Base-by-base conservation (phyloP, 1,140 invertebrate genomes). In the Ectropis grisescens region DNA sequence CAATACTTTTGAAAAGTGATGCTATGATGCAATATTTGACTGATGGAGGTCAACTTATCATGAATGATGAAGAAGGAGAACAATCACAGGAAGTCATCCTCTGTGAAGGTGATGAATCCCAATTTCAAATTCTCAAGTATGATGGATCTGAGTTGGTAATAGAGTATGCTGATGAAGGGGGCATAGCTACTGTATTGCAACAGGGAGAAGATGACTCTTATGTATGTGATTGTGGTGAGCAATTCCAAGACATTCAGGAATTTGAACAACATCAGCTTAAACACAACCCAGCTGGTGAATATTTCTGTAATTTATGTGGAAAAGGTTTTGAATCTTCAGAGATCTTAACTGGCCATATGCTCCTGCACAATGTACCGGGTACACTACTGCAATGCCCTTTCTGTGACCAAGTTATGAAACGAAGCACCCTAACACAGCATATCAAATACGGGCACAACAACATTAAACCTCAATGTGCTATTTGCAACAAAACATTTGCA, bases 271-370 rank as follows among this genome's bases (percentile, higher is more conserved):
- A 83, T 54, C 69, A 72, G 39, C 43, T 48, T 13, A 68, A 68
- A 23, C 80, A 82, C 37, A 83, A 82, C 41, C 66, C 64, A 10
- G 62, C 56, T 6, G 72, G 71, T 2, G 82, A 81, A 30, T 53
- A 68, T 44, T 55, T 81, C 0, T 85, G 84, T 39, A 69, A 65
- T 29, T 52, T 79, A 3, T 86, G 85, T 51, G 82, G 80, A 0
- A 85, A 85, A 55, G 79, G 75, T 0, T 85, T 85, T 52, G 86
- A 88, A 42, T 88, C 90, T 31, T 74, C 87, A 39, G 86, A 89
- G 48, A 88, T 87, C 1, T 84, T 91, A 7, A 86, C 86, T 0
- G 88, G 90, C 0, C 88, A 92, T 46, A 85, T 87, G 47, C 86
- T 88, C 79, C 41, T 87, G 66, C 58, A 86, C 76, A 62, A 64